Base-by-base conservation (phyloP, 2,797 vertebrate genomes). In the Myotis pilosus region DNA sequence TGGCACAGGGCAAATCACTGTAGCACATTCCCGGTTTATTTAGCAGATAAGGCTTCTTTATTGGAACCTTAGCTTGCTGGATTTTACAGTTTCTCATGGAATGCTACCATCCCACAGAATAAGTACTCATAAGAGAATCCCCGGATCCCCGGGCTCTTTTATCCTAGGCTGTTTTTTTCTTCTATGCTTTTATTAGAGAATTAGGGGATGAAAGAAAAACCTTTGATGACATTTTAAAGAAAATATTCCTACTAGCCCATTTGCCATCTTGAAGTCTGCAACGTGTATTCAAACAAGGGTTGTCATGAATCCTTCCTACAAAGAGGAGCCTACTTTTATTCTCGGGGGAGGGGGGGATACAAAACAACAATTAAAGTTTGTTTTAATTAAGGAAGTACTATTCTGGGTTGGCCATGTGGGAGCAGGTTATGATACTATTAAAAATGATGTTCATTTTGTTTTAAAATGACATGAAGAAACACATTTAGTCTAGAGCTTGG, bases 321-420 rank as follows among this genome's bases (percentile, higher is more conserved):
- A 13, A 1, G 1, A 13, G 4, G 2, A 89, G 8, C 38, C 30
- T 16, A 20, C 4, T 87, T 94, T 84, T 76, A 84, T 72, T 81
- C 17, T 71, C 20, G 10, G 12, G 44, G 10, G 11, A 2, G 19
- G 9, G 15, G 19, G 13, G 9, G 11, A 79, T 71, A 64, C 12
- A 68, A 79, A 75, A 41, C 28, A 80, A 92, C 6, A 41, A 55
- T 2, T 47, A 62, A 85, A 69, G 47, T 68, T 94, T 85, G 92
- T 84, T 95, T 94, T 76, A 76, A 93, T 62, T 76, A 74, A 88
- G 33, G 60, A 86, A 75, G 36, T 51, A 28, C 10, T 74, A 20
- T 79, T 93, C 13, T 92, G 20, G 25, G 55, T 85, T 89, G 66
- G 28, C 28, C 28, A 69, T 78, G 13, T 87, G 33, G 94, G 11